These are phyloP conservation scores for Nasalis larvatus DNA, from an alignment of 2,113 vertebrate species.

Conservation along the genomic window DNA sequence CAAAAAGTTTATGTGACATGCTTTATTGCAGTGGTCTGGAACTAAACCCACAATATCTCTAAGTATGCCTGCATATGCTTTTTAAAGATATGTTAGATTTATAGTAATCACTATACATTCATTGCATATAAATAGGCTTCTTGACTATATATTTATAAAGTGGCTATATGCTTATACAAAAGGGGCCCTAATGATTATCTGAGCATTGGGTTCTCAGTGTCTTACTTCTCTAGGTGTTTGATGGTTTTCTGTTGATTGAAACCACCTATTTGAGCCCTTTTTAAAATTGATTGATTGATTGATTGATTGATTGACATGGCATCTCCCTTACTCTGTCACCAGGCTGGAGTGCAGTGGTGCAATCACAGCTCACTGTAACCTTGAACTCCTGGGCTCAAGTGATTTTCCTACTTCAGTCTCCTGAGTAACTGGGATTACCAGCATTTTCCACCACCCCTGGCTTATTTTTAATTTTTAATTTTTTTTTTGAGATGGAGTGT, in stretches of 20 bases:
- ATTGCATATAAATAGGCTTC: slow-evolving; percentile 2
- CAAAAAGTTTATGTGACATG: neutral
- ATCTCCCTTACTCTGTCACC: too few species aligned
- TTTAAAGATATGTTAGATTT: slow-evolving; percentile 47
- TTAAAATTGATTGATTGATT: too few species aligned
- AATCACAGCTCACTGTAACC: too few species aligned
- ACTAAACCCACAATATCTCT: neutral
- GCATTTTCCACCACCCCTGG: too few species aligned
- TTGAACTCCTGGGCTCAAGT: too few species aligned
- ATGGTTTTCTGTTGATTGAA: neutral
- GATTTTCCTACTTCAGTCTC: too few species aligned
- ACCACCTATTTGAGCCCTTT: neutral
- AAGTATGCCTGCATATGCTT: neutral
- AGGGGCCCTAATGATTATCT: neutral
- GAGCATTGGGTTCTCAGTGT: neutral
- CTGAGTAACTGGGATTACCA: too few species aligned
- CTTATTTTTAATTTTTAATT: too few species aligned
- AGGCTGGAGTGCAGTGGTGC: too few species aligned
- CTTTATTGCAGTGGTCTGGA: neutral
- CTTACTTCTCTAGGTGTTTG: neutral
- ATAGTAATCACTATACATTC: slow-evolving; percentile 41
- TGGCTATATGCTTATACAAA: neutral
- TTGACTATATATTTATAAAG: slow-evolving; percentile 23
- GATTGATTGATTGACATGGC: too few species aligned
- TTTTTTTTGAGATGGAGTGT: too few species aligned